phyloP scores from a whole-genome alignment of 2,888 invertebrate species.

The Cephus rjabovi region DNA sequence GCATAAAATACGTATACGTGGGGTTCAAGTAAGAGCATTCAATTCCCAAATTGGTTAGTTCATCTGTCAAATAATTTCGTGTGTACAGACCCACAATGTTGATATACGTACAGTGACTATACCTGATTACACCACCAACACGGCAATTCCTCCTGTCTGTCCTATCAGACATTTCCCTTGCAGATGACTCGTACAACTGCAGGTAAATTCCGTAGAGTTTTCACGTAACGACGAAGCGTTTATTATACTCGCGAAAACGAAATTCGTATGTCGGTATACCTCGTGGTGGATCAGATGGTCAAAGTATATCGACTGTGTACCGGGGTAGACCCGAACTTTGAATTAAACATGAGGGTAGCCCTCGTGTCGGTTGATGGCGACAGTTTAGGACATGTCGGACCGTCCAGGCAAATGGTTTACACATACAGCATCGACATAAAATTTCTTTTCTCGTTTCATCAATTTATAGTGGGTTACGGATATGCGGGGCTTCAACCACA shows the following conservation, averaged over 20 bases:
- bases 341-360: slow-evolving; percentile 33
- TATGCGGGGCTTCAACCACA: neutral
- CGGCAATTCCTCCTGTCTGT: neutral
- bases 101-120: neutral
- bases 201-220: neutral
- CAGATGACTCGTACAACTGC: neutral
- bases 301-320: slow-evolving; percentile 22
- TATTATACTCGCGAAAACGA: neutral
- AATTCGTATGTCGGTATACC: neutral
- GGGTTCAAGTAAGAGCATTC: neutral
- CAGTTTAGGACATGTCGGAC: slow-evolving; percentile 16
- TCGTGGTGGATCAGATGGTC: slow-evolving; percentile 6
- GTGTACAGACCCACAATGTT: neutral
- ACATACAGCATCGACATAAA: neutral
- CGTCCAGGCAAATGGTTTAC: slow-evolving; percentile 14
- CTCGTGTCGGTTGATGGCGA: slow-evolving; percentile 28
- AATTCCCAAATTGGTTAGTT: neutral
- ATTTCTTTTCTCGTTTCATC: neutral
- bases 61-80: neutral
- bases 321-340: slow-evolving; percentile 24
- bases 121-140: neutral
- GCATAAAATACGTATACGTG: neutral
- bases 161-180: neutral
- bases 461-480: neutral
- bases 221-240: neutral